Conservation (phyloP, 2,113 vertebrate genomes). For the Campylomormyrus tamandua region DNA sequence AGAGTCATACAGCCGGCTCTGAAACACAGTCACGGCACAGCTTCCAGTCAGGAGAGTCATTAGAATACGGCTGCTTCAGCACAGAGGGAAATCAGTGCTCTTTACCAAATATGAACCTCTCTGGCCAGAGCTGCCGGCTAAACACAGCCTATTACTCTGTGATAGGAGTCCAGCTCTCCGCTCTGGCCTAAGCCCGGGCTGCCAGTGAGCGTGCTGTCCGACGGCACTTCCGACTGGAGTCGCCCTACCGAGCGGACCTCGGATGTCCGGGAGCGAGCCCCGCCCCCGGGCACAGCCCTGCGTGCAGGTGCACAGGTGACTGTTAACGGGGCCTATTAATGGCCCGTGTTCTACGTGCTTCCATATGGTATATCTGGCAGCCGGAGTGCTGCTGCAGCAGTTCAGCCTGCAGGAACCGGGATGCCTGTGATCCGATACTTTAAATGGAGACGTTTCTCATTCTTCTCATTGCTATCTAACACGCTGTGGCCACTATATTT, state of each 20-base stretch:
- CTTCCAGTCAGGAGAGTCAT: background rate
- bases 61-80: background rate
- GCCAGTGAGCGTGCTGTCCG: background rate
- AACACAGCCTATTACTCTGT: background rate
- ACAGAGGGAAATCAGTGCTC: background rate
- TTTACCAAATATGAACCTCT: background rate
- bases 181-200: background rate
- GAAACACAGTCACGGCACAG: background rate
- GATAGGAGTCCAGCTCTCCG: background rate
- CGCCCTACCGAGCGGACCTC: background rate
- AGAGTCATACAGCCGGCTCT: background rate
- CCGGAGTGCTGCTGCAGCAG: background rate
- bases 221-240: background rate
- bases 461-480: conserved; percentile 8
- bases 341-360: background rate
- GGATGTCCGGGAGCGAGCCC: background rate
- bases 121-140: background rate
- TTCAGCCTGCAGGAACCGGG: conserved; percentile 1
- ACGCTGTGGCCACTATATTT: background rate
- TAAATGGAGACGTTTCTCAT: conserved; percentile 15
- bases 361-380: conserved; percentile 13
- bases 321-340: conserved; percentile 4
- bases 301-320: background rate
- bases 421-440: conserved; percentile 6
- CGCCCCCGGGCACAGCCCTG: background rate